Evolutionary conservation across 2,113 vertebrate genomes (phyloP), one percentile per base, ranked within the genome.

Genomic region (Eidolon helvum): DNA sequence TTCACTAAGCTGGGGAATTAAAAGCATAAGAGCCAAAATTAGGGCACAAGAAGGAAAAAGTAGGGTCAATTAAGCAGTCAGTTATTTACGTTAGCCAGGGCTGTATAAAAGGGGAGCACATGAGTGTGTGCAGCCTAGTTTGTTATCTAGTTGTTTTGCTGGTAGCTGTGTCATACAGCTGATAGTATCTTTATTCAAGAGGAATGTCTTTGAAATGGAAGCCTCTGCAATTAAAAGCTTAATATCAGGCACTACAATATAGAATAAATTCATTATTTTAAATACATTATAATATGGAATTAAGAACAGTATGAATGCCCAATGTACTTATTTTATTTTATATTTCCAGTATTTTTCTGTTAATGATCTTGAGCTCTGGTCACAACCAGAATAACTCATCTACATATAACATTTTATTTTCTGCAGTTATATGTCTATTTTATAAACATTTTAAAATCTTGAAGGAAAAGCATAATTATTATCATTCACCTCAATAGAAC

Each of bases 211-310:
- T 35, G 30, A 86, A 61, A 77, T 66, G 91, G 48, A 93, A 68
- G 48, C 14, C n/a, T 33, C 38, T 68, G 38, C 18, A 19, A 68
- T 33, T 10, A 75, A 75, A 75, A 40, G 53, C 28, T 87, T 63
- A 88, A 72, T 63, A 28, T 72, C 6, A 88, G 55, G 7, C 48
- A 75, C 9, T 45, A 11, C 9, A 19, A 38, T 74, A 65, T 45
- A 30, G 9, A 89, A 75, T 66, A 83, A 22, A 65, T 82, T 74
- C n/a, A 35, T 57, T 89, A 66, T 94, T 80, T 66, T 57, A 33
- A 89, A n/a, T 66, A 65, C 9, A 75, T 14, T 75, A 12, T 45
- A 83, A 21, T 50, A 48, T 38, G 4, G 35, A 83, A 63, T 10
- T 57, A 22, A 89, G 19, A 79, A 72, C 9, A 59, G 24, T 66